phyloP scores from a whole-genome alignment of 2,888 invertebrate genomes.

The Pachliopta kotzebuea region DNA sequence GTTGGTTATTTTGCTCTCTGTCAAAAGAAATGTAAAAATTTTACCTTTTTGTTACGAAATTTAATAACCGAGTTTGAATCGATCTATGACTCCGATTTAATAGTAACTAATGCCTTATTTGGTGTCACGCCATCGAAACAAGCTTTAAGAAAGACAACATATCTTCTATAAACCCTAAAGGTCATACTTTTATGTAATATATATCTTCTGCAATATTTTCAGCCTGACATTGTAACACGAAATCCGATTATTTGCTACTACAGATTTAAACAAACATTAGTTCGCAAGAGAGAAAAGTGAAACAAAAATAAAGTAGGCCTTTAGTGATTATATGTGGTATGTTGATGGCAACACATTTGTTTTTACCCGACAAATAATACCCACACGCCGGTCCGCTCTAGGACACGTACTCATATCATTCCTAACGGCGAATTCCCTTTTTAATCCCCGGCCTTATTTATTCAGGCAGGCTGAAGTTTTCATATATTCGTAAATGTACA shows the following conservation, averaged over 20 bases:
- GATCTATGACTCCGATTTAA: no score
- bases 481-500: not conserved
- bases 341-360: slow-evolving; percentile 25
- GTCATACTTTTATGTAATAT: no score
- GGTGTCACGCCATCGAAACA: no score
- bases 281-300: slow-evolving; percentile 8
- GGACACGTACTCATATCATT: slow-evolving; percentile 18
- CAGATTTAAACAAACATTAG: slow-evolving; percentile 24
- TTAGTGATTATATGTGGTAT: slow-evolving; percentile 14
- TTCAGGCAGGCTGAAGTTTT: not conserved
- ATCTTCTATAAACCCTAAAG: no score
- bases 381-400: slow-evolving; percentile 12
- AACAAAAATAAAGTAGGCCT: slow-evolving; percentile 14
- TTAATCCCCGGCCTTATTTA: slow-evolving; percentile 11
- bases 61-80: not conserved
- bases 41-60: not conserved
- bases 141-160: no score
- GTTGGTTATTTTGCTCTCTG: no score
- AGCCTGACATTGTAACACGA: slow-evolving; percentile 2
- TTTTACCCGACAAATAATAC: slow-evolving; percentile 18
- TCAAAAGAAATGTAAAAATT: no score
- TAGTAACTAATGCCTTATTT: no score
- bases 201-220: not conserved
- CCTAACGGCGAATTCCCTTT: slow-evolving; percentile 15
- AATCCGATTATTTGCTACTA: slow-evolving; percentile 15